phyloP scores from a whole-genome alignment of 2,113 vertebrate species.

The Mirza zaza region DNA sequence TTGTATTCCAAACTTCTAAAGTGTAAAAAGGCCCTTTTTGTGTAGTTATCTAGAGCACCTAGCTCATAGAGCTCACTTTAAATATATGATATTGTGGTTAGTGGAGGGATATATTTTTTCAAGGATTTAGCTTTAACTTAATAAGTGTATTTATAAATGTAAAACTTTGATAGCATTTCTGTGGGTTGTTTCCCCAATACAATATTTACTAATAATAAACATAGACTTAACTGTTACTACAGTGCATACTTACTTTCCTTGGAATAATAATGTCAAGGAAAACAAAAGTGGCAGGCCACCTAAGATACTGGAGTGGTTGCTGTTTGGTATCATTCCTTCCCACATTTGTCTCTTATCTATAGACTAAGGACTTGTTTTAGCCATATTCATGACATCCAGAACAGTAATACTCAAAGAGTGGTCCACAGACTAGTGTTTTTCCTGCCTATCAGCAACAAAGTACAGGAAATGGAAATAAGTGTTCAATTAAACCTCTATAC shows the following conservation, averaged over 20 bases:
- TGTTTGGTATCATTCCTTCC: neutral
- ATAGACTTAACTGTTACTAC: neutral
- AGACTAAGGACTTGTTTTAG: neutral
- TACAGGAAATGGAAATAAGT: neutral
- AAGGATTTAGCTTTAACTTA: neutral
- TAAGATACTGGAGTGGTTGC: neutral
- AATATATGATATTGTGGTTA: neutral
- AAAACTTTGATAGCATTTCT: neutral
- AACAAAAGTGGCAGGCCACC: neutral
- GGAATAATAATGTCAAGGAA: neutral
- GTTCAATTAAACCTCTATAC: neutral
- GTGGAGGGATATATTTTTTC: neutral
- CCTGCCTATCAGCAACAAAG: neutral
- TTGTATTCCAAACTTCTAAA: slow-evolving; percentile 1
- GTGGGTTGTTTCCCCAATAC: neutral
- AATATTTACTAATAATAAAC: neutral
- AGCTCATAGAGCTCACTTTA: neutral
- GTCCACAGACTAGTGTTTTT: neutral
- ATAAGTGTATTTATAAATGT: neutral
- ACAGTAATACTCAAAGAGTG: neutral
- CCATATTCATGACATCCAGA: neutral
- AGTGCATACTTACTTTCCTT: neutral
- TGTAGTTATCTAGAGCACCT: neutral
- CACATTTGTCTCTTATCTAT: neutral
- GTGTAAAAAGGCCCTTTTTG: neutral